Base-by-base conservation (phyloP, 1,140 invertebrate genomes). In the Riptortus pedestris region DNA sequence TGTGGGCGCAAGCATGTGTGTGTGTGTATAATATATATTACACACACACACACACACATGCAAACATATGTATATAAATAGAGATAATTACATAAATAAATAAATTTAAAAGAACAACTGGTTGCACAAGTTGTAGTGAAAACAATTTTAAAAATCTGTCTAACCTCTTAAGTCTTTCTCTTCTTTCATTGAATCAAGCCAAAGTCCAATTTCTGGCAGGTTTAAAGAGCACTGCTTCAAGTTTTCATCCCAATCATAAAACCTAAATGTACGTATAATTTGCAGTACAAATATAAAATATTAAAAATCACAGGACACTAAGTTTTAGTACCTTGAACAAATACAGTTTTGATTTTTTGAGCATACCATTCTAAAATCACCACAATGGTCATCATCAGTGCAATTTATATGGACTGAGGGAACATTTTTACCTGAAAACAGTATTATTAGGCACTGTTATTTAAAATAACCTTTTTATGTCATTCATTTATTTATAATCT, bases 291-390 rank as follows among this genome's bases (percentile, higher is more conserved):
- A n/a, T n/a, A n/a, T n/a, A n/a, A n/a, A n/a, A n/a, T n/a, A 38
- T 38, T 9, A 9, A 38, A 38, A 47, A n/a, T 47, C 2, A 47
- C 45, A 18, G 16, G 9, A 11, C n/a, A n/a, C n/a, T n/a, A n/a
- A n/a, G n/a, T n/a, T n/a, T n/a, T n/a, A n/a, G n/a, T 65, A 65
- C 64, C 47, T 65, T 16, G 64, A 48, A 60, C 64, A 65, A 47
- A 29, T 24, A 51, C 64, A 65, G 3, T 2, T 28, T 28, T 27
- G 51, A 27, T 52, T 52, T 58, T 60, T 59, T 52, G 26, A 43
- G 31, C 66, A 67, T 7, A 67, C 47, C 62, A 67, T 64, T 16
- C 60, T 38, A 29, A 58, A 62, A 48, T 67, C 62, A 22, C 66
- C 62, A 29, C 66, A 67, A 26, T 64, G 20, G 24, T 64, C 62